phyloP scores from a whole-genome alignment of 1,140 invertebrate genomes.

The Samia ricini region DNA sequence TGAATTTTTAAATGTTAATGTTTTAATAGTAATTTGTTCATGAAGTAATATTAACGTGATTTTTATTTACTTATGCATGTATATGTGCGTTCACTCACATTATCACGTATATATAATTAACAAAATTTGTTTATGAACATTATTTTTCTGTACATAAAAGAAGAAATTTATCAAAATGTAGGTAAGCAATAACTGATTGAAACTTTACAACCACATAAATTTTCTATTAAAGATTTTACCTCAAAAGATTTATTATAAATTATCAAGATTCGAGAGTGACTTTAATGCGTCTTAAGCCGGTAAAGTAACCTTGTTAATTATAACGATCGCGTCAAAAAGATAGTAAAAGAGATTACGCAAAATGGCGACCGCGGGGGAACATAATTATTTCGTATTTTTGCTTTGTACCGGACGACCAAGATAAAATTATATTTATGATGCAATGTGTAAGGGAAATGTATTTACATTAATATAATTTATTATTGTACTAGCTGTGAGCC shows the following conservation, averaged over 20 bases:
- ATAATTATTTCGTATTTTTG: slow-evolving; percentile 3
- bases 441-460: not conserved
- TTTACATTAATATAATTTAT: not conserved
- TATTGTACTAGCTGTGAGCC: no score
- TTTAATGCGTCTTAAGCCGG: slow-evolving; percentile 18
- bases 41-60: no score
- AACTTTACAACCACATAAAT: not conserved
- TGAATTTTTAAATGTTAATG: no score
- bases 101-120: no score
- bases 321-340: slow-evolving; percentile 16
- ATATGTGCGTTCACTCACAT: no score
- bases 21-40: no score
- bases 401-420: not conserved
- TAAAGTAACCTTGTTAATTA: slow-evolving; percentile 29
- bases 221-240: not conserved
- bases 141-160: no score
- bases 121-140: no score
- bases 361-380: slow-evolving; percentile 8
- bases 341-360: slow-evolving; percentile 14
- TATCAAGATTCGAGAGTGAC: not conserved
- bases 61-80: no score
- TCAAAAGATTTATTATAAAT: not conserved
- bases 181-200: not conserved
- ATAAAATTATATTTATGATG: not conserved
- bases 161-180: no score